Percentiles rank a stretch among this genome's conserved stretches.
Evolutionary conservation across 2,888 invertebrate genomes (phyloP).

Genomic region (Globia sparganii): DNA sequence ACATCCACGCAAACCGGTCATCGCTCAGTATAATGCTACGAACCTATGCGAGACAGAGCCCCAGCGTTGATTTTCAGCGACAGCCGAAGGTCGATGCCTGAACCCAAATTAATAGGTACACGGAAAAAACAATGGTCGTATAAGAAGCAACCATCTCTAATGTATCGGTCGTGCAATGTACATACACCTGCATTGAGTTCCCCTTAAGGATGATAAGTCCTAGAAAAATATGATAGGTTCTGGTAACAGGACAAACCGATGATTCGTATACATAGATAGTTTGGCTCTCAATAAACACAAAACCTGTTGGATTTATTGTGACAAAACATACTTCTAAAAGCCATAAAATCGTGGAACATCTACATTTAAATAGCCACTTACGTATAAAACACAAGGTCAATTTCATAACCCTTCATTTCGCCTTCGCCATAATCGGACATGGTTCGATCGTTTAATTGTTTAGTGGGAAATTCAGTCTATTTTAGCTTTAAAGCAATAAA

Average conservation of each 20-base stretch:
- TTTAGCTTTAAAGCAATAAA: conserved; percentile 29
- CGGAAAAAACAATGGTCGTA: not conserved
- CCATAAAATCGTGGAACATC: conserved; percentile 2
- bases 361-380: conserved; percentile 1
- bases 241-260: not conserved
- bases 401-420: conserved; percentile 39
- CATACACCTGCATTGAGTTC: not conserved
- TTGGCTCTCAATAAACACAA: not conserved
- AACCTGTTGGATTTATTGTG: not conserved
- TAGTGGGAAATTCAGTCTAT: conserved; percentile 20
- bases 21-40: not conserved
- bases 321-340: not conserved
- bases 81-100: not conserved
- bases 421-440: not conserved
- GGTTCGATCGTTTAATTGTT: conserved; percentile 22
- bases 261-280: not conserved
- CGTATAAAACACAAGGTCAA: conserved; percentile 36
- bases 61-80: not conserved
- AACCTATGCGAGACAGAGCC: not conserved
- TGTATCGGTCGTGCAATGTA: not conserved
- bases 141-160: not conserved
- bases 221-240: not conserved
- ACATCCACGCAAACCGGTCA: not conserved
- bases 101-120: not conserved
- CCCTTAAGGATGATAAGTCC: not conserved